phyloP scores from a whole-genome alignment of 2,113 vertebrate species.

The Cranoglanis bouderius region DNA sequence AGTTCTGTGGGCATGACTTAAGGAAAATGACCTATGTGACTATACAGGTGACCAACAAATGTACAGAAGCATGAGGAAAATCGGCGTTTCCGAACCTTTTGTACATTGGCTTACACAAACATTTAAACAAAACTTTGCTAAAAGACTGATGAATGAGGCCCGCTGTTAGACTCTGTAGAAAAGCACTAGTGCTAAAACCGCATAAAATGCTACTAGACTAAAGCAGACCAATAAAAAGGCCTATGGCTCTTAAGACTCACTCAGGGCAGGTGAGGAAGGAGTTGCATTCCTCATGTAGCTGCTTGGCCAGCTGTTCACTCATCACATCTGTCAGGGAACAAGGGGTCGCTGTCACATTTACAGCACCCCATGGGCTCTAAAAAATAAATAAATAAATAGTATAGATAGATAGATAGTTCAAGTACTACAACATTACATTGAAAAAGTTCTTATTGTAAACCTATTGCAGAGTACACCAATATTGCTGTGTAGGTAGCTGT shows the following conservation, averaged over 20 bases:
- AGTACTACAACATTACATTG: background rate
- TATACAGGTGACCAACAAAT: background rate
- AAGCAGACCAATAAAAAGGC: background rate
- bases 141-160: background rate
- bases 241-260: constrained; percentile 69
- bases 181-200: background rate
- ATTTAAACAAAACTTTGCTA: background rate
- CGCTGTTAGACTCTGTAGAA: background rate
- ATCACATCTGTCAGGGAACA: constrained; percentile 94
- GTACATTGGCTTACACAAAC: background rate
- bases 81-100: background rate
- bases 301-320: constrained; percentile 93
- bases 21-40: background rate
- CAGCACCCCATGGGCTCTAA: constrained; percentile 88
- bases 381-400: background rate
- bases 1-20: background rate
- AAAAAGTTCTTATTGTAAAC: background rate
- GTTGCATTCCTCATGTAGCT: constrained; percentile 84
- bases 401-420: background rate
- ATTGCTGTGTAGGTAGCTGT: background rate
- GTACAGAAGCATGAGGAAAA: background rate
- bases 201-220: background rate
- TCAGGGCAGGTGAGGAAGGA: constrained; percentile 68
- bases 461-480: background rate
- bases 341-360: constrained; percentile 66